phyloP scores from a whole-genome alignment of 2,888 invertebrate species.

The Aspidiotus destructor region DNA sequence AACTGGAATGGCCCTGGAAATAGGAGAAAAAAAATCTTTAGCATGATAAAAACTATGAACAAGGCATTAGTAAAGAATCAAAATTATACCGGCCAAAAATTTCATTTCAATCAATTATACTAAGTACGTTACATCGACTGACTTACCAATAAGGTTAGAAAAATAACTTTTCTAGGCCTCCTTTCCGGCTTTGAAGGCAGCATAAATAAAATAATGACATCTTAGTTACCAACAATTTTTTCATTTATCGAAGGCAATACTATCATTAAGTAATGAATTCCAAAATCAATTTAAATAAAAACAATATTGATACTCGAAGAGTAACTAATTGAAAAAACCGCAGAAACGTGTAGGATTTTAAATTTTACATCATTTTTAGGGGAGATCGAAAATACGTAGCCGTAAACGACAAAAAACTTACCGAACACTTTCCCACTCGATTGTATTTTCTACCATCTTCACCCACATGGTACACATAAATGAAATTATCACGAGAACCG shows the following conservation, averaged over 20 bases:
- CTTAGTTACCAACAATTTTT: no score
- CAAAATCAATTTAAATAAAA: no score
- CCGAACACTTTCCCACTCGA: conserved; percentile 73
- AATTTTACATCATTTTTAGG: neutral
- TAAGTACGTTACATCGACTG: neutral
- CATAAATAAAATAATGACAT: neutral
- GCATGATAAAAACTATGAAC: neutral
- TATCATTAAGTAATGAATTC: no score
- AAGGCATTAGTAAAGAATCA: neutral
- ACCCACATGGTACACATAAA: conserved; percentile 78
- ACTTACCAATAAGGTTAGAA: conserved; percentile 13
- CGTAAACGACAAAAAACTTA: conserved; percentile 45
- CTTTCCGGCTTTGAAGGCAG: conserved; percentile 23
- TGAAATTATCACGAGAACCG: conserved; percentile 79
- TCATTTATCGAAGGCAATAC: no score
- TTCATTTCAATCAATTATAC: neutral
- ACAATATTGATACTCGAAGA: no score
- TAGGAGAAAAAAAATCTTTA: neutral
- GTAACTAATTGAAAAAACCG: no score
- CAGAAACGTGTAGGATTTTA: neutral
- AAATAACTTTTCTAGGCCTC: conserved; percentile 16
- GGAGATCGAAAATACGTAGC: no score
- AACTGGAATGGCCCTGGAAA: conserved; percentile 79
- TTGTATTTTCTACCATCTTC: conserved; percentile 66
- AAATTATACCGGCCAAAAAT: no score